A percentile compares a stretch with the other conserved stretches of the same genome.
These are phyloP conservation scores for Diorhabda sublineata DNA, from an alignment of 1,140 invertebrate species.

Conservation along the genomic window DNA sequence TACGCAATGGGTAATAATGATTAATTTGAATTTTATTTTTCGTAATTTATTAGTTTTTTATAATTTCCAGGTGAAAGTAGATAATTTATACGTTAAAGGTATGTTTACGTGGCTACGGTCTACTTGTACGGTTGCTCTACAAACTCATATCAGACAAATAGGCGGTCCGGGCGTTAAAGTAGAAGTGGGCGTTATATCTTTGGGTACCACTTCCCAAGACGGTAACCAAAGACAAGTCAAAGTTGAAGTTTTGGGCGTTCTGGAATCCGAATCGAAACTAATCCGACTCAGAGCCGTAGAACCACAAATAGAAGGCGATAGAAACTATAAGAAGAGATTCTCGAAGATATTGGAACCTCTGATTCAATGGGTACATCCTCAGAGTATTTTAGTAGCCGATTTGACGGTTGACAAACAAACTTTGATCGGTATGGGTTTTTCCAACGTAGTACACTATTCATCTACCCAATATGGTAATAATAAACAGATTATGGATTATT, in stretches of 20 bases:
- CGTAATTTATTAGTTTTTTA: constrained; percentile 19
- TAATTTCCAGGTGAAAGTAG: constrained; percentile 62
- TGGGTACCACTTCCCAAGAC: constrained; percentile 83
- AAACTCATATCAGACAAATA: constrained; percentile 66
- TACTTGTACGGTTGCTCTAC: constrained; percentile 71
- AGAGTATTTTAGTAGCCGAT: constrained; percentile 75
- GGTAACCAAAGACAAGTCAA: constrained; percentile 78
- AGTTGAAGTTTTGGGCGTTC: constrained; percentile 82
- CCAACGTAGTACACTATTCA: constrained; percentile 65
- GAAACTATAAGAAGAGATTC: constrained; percentile 71
- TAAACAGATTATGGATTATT: constrained; percentile 80
- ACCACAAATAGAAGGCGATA: constrained; percentile 68
- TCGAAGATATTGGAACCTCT: constrained; percentile 76
- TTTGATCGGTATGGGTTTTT: constrained; percentile 71
- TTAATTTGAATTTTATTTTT: not conserved
- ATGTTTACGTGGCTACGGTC: constrained; percentile 75
- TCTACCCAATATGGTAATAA: constrained; percentile 64
- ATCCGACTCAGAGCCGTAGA: constrained; percentile 77
- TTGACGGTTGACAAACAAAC: constrained; percentile 76
- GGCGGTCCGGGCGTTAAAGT: constrained; percentile 65
- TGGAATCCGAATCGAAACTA: constrained; percentile 69
- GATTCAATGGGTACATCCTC: constrained; percentile 69
- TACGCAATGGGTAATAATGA: constrained; percentile 63
- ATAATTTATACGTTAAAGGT: constrained; percentile 70
- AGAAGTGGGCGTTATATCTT: constrained; percentile 79